These are phyloP conservation scores for Pseudachorutes palmiensis DNA, from an alignment of 1,140 invertebrate genomes.

Conservation along the genomic window DNA sequence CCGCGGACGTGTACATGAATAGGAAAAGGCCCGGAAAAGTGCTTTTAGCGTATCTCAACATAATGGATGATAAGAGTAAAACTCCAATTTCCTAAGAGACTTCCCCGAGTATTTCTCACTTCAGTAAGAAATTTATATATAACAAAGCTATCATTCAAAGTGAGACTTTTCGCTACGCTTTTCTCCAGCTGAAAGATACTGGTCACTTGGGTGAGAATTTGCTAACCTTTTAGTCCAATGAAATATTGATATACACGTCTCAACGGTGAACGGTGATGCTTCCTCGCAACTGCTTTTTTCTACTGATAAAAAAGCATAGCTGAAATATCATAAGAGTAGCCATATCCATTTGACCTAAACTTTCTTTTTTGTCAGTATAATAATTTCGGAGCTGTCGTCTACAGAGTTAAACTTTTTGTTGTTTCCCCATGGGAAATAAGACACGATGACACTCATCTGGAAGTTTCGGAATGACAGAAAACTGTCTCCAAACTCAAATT, in stretches of 20 bases:
- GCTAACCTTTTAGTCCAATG: slow-evolving; percentile 36
- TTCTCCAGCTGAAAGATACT: not conserved
- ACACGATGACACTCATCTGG: slow-evolving; percentile 1
- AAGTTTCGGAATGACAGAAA: slow-evolving; percentile 17
- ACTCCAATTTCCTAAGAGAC: slow-evolving; percentile 9
- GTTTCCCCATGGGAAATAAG: not conserved
- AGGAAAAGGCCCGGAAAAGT: not conserved
- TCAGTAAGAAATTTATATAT: not conserved
- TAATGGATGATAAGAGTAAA: not conserved
- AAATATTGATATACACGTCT: slow-evolving; percentile 37
- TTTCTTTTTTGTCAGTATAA: not conserved
- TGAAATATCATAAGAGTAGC: not conserved
- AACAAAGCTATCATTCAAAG: slow-evolving; percentile 31
- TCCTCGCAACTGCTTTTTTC: not conserved
- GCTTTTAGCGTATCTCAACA: not conserved
- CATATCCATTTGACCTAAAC: not conserved
- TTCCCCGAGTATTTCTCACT: slow-evolving; percentile 8
- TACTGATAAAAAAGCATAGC: not conserved
- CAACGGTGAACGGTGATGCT: slow-evolving; percentile 15
- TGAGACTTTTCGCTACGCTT: not conserved
- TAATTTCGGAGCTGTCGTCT: not conserved
- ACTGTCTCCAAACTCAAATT: slow-evolving; percentile 4
- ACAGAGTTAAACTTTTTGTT: not conserved
- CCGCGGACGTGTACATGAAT: not conserved
- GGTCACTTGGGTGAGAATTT: slow-evolving; percentile 32